Base-by-base conservation (phyloP, 2,888 invertebrate genomes). In the Ormyrus pomaceus region DNA sequence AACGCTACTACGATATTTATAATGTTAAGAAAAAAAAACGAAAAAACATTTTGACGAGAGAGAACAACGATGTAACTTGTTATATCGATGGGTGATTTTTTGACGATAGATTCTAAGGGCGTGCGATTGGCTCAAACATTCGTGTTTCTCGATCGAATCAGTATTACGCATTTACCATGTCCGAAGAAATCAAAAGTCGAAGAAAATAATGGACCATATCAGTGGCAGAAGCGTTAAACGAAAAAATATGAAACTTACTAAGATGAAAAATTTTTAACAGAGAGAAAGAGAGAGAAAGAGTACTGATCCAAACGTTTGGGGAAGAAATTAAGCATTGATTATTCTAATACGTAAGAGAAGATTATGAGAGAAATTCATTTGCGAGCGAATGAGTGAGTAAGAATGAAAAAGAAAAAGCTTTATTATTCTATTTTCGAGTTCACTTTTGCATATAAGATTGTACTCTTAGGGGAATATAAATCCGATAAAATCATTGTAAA, bases 71-170 rank as follows among this genome's bases (percentile, higher is more conserved):
- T 78, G n/a, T 66, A 68, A 81, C 53, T 75, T 75, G 62, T 76
- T 74, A 73, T 73, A 19, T 77, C 53, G 50, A 55, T 11, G n/a
- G 61, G 46, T 81, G 53, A 75, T 75, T 53, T 73, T 69, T 77
- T 13, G 64, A 34, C 8, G n/a, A 13, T 79, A 61, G 72, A 59
- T 76, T 77, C 7, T 81, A 72, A 66, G 62, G 71, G 82, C 80
- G 81, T 82, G 80, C 70, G 83, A 83, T 79, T 80, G 83, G 81
- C 82, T 83, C 69, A 73, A 64, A 83, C 84, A 84, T 85, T 87
- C 82, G 84, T 72, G 85, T 86, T 85, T 85, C 84, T 85, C 82
- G 85, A 87, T 87, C 84, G 84, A 86, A 87, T 87, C 87, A 88
- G 87, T 88, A 87, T 87, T 87, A 87, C 84, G 84, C 83, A 83